Conservation (phyloP, 2,113 vertebrate species). For the Tupaia tana region DNA sequence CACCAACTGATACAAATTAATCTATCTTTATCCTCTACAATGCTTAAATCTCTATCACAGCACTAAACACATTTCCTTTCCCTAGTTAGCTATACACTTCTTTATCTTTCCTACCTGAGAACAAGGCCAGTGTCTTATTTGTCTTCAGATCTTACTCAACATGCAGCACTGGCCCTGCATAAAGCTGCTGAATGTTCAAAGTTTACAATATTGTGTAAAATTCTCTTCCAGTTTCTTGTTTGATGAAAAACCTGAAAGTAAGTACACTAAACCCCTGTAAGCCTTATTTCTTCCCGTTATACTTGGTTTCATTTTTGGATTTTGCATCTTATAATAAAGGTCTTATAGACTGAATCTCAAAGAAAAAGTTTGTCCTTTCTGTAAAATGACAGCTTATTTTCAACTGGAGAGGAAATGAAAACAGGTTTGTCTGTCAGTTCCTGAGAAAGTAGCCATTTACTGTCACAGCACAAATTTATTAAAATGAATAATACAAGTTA, state of each 20-base stretch:
- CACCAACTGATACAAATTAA: constrained; percentile 2
- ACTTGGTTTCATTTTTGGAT: background rate
- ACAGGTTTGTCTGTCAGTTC: background rate
- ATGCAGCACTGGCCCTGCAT: background rate
- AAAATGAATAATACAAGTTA: background rate
- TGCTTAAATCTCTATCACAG: background rate
- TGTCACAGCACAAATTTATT: background rate
- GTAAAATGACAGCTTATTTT: constrained; percentile 15
- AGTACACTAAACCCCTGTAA: background rate
- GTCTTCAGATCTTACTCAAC: background rate
- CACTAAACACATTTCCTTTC: background rate
- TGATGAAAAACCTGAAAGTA: constrained; percentile 3
- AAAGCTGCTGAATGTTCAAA: background rate
- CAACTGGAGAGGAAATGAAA: background rate
- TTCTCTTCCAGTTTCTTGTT: background rate
- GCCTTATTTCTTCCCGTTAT: background rate
- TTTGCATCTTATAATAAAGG: background rate
- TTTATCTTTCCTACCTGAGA: background rate
- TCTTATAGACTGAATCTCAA: background rate
- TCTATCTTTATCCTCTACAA: background rate
- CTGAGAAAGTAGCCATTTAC: background rate
- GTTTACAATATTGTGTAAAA: background rate
- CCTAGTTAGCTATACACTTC: background rate
- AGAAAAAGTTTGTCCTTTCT: background rate
- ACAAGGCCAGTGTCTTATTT: background rate